Base-by-base conservation (phyloP, 2,113 vertebrate genomes). In the Amphiprion ocellaris region DNA sequence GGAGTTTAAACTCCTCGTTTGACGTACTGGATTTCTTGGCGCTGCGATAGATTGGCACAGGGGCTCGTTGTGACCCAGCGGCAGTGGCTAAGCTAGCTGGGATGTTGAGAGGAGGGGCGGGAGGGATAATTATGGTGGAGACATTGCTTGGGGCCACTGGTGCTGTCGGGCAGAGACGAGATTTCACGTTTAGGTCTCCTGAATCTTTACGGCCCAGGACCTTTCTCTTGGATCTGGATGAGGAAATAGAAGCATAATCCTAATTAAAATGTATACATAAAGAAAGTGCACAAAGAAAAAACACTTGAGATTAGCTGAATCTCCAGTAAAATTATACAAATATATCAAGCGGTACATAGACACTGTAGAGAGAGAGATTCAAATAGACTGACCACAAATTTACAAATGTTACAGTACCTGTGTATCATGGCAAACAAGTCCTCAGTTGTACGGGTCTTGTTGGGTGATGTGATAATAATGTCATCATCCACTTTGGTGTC, bases 371-470 rank as follows among this genome's bases (percentile, higher is more conserved):
- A 54, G 12, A 53, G 12, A 37, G 19, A 44, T 9, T 50, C 16
- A 52, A 41, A 70, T 17, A 52, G 17, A 21, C 39, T 47, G 26
- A 69, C 26, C 4, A 65, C 1, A 5, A 66, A 37, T 50, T 15
- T 15, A 24, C 28, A 50, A 78, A 52, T 56, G 52, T 11, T 37
- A 52, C 50, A 79, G 39, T 46, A 92, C 98, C 98, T 98, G 95
- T 99, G 98, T 94, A 99, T 99, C 94, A 98, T 98, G 69, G 98
- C 98, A 91, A 99, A 99, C 72, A 99, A 94, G 88, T 99, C 98
- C 89, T 99, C 98, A 0, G 98, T 99, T 81, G 98, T 99, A 81
- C 98, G 97, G 76, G 95, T 96, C 94, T 96, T 98, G 89, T 97
- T 99, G 77, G 98, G 97, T 79, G 97, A 98, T 69, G 96, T 94